phyloP scores from a whole-genome alignment of 2,888 invertebrate species.

The Chaetoderma sp. region DNA sequence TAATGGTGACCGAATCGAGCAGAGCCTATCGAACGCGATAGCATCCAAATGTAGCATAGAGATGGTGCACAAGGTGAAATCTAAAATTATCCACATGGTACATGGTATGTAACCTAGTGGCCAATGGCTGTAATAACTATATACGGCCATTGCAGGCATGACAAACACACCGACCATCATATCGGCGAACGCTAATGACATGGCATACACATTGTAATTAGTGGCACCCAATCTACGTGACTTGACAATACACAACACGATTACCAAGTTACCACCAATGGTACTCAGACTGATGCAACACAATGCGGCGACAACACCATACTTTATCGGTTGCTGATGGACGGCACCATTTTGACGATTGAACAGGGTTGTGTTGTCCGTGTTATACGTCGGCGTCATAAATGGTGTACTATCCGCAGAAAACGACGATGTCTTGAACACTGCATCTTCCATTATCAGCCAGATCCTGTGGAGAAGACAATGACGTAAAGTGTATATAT shows the following conservation, averaged over 20 bases:
- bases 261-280: background rate
- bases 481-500: too few relatives aligned
- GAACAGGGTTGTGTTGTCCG: too few relatives aligned
- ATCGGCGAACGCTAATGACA: constrained; percentile 30
- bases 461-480: too few relatives aligned
- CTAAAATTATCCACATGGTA: constrained; percentile 25
- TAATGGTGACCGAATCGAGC: constrained; percentile 21
- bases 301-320: too few relatives aligned
- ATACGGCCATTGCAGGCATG: constrained; percentile 26
- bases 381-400: too few relatives aligned
- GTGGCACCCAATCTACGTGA: background rate
- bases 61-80: constrained; percentile 31
- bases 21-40: constrained; percentile 27
- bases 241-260: constrained; percentile 2
- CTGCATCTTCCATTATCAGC: too few relatives aligned
- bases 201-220: constrained; percentile 21
- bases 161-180: constrained; percentile 26
- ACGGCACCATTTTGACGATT: too few relatives aligned
- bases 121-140: constrained; percentile 28
- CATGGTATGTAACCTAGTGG: constrained; percentile 27
- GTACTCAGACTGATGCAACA: background rate
- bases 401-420: too few relatives aligned
- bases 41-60: constrained; percentile 26
- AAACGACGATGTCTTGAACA: too few relatives aligned
- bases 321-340: too few relatives aligned